These are phyloP conservation scores for Drosophila falleni DNA, from an alignment of 2,888 invertebrate genomes.

Conservation along the genomic window DNA sequence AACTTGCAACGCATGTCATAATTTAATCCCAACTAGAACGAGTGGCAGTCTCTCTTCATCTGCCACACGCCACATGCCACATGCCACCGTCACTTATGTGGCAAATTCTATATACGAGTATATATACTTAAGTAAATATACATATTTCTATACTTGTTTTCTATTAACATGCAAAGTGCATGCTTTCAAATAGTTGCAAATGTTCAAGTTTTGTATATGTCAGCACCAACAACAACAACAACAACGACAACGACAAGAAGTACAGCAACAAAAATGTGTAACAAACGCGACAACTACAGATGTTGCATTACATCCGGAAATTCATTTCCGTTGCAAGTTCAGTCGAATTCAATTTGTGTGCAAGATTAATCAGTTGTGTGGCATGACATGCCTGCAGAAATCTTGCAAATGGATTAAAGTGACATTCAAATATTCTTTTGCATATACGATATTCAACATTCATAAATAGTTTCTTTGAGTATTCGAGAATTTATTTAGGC, in stretches of 20 bases:
- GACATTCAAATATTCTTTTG: slow-evolving; percentile 7
- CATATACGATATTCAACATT: slow-evolving; percentile 3
- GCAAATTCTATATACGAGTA: slow-evolving; percentile 13
- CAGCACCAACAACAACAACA: slow-evolving; percentile 26
- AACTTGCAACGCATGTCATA: slow-evolving; percentile 45
- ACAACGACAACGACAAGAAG: not conserved
- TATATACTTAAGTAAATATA: slow-evolving; percentile 24
- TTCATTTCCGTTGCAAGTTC: slow-evolving; percentile 48
- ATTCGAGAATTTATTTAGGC: slow-evolving; percentile 28
- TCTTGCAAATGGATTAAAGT: slow-evolving; percentile 17
- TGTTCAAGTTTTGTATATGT: slow-evolving; percentile 29
- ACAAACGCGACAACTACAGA: slow-evolving; percentile 19
- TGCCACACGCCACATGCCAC: not conserved
- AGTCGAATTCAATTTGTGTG: slow-evolving; percentile 31
- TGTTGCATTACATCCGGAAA: slow-evolving; percentile 24
- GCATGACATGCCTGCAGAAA: slow-evolving; percentile 15
- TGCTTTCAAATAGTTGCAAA: slow-evolving; percentile 24
- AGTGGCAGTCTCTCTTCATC: slow-evolving; percentile 20
- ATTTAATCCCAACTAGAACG: slow-evolving; percentile 28
- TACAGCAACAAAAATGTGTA: slow-evolving; percentile 10
- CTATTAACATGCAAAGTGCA: slow-evolving; percentile 42
- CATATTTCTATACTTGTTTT: slow-evolving; percentile 15
- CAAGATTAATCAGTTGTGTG: slow-evolving; percentile 35
- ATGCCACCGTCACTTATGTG: slow-evolving; percentile 23
- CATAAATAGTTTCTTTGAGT: not conserved